Evolutionary conservation across 2,797 vertebrate genomes (phyloP).

Genomic region (Sandelia bainsii): DNA sequence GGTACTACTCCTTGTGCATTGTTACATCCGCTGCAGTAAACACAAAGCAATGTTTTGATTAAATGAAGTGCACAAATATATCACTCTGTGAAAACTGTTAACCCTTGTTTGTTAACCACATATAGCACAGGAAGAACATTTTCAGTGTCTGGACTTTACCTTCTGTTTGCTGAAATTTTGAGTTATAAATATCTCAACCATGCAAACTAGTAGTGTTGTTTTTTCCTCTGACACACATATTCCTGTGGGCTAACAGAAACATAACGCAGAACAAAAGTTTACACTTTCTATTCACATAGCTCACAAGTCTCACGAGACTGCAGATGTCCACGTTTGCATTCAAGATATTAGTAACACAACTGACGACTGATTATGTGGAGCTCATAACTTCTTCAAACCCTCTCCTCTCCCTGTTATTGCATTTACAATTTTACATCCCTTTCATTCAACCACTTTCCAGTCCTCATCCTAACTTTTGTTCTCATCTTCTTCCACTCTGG

Average conservation of each 20-base stretch:
- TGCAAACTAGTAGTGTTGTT: slow-evolving; percentile 33
- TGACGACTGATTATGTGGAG: background rate
- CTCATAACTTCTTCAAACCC: background rate
- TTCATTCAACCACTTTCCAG: background rate
- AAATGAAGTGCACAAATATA: slow-evolving; percentile 5
- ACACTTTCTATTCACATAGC: slow-evolving; percentile 15
- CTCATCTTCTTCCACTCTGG: slow-evolving; percentile 14
- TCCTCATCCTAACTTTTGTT: background rate
- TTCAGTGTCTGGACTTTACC: slow-evolving; percentile 20
- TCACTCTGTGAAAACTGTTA: slow-evolving; percentile 19
- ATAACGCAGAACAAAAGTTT: slow-evolving; percentile 39
- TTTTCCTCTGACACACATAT: slow-evolving; percentile 49
- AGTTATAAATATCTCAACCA: slow-evolving; percentile 40
- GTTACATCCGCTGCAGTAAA: slow-evolving; percentile 20
- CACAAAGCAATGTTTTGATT: slow-evolving; percentile 15
- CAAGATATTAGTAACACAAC: slow-evolving; percentile 1
- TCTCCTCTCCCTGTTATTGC: background rate
- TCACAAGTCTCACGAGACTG: slow-evolving; percentile 17
- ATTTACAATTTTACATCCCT: no score
- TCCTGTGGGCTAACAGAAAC: slow-evolving; percentile 28
- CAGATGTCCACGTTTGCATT: slow-evolving; percentile 12
- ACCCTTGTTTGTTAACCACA: slow-evolving; percentile 26
- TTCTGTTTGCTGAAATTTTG: slow-evolving; percentile 26
- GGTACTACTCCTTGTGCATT: background rate
- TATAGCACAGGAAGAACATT: slow-evolving; percentile 35